Base-by-base conservation (phyloP, 2,888 invertebrate species). In the Eulithis testata region DNA sequence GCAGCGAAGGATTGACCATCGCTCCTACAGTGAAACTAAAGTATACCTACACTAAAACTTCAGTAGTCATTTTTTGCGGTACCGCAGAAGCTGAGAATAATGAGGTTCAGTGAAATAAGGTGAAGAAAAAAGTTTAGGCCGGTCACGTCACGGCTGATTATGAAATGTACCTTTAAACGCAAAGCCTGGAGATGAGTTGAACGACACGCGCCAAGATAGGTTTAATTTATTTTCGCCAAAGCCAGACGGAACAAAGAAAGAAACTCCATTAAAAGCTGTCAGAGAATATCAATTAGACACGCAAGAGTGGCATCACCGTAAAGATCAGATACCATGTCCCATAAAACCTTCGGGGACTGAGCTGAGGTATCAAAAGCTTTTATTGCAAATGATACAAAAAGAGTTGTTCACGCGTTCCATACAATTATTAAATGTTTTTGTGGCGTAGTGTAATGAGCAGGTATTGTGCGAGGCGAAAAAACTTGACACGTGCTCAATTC, bases 341-440 rank as follows among this genome's bases (percentile, higher is more conserved):
- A 60, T 45, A 61, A 66, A 53, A 50, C 60, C 43, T 66, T 60
- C 31, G n/a, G 8, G 9, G 12, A 49, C 36, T 11, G 50, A 27
- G 55, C 44, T n/a, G 45, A 14, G 52, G 55, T 55, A 63, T 61
- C 62, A 60, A 53, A 57, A 60, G 56, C 50, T 59, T 62, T 65
- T 9, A 65, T 55, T 45, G 59, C 63, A 54, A 60, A 60, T 50
- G 53, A 14, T 21, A 58, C 37, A 63, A 54, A 63, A 67, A 65
- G 76, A 76, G 70, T 76, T 76, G 77, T 78, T 77, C 74, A 75
- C 67, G 66, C 68, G 76, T 66, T 79, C 70, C 77, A 77, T 77
- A 76, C 79, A 75, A 76, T 79, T 76, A 72, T 73, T 67, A 58
- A 75, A 77, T 72, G 68, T 78, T 83, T 81, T 82, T 82, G 73